Percentiles rank a stretch among this genome's conserved stretches.
Conservation (phyloP, 2,888 invertebrate genomes). For the Tipula confusa region DNA sequence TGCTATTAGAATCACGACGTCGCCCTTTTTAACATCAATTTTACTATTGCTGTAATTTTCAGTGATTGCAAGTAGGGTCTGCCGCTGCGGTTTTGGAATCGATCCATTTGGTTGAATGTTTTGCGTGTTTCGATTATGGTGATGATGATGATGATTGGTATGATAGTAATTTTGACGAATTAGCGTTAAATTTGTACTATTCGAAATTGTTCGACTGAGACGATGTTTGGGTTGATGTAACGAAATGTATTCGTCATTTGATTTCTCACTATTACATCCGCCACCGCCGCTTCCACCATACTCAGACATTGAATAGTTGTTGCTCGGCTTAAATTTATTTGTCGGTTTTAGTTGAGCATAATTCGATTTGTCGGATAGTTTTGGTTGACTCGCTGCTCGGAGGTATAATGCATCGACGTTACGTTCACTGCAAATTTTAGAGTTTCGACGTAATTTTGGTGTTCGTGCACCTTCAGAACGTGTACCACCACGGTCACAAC, state of each 20-base stretch:
- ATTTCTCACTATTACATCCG: conserved; percentile 31
- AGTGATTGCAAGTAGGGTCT: conserved; percentile 66
- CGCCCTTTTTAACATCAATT: conserved; percentile 64
- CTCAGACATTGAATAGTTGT: conserved; percentile 31
- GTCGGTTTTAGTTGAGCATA: conserved; percentile 48
- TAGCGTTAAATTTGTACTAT: conserved; percentile 29
- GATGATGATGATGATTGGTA: conserved; percentile 39
- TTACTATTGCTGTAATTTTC: conserved; percentile 61
- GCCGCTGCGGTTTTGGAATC: conserved; percentile 52
- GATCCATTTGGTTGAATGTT: conserved; percentile 34
- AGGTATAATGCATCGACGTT: conserved; percentile 70
- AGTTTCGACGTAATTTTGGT: conserved; percentile 46
- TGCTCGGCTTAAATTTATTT: conserved; percentile 37
- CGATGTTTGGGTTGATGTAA: conserved; percentile 41
- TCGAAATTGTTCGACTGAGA: conserved; percentile 37
- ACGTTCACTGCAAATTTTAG: conserved; percentile 59
- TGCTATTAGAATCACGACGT: conserved; percentile 67
- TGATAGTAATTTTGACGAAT: conserved; percentile 40
- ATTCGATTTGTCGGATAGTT: conserved; percentile 46
- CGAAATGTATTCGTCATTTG: conserved; percentile 35
- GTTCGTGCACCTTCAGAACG: conserved; percentile 65
- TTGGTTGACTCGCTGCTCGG: conserved; percentile 56
- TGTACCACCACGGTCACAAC: conserved; percentile 54
- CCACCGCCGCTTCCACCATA: conserved; percentile 37
- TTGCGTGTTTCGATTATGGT: conserved; percentile 39